phyloP scores from a whole-genome alignment of 2,113 vertebrate genomes.

The Hipposideros armiger region DNA sequence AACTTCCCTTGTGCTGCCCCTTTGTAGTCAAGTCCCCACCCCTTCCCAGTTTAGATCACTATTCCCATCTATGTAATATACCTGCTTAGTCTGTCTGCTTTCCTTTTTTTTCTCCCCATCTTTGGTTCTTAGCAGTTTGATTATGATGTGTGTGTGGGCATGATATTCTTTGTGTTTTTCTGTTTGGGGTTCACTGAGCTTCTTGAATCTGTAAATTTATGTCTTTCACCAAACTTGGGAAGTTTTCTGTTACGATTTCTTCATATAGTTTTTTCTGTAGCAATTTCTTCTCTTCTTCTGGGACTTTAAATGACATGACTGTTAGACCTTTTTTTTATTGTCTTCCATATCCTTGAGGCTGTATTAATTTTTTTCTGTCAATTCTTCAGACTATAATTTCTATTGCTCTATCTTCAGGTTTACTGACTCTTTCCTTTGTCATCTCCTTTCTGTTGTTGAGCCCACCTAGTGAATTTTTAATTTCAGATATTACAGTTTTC shows the following conservation, averaged over 20 bases:
- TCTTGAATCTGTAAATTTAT: constrained; percentile 19
- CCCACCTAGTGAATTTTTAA: background rate
- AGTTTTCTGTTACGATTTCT: constrained; percentile 36
- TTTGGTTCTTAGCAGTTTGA: constrained; percentile 41
- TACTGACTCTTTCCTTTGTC: background rate
- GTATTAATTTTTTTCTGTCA: background rate
- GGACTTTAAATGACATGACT: background rate
- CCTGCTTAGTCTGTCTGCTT: background rate
- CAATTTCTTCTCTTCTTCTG: background rate
- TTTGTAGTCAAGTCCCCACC: background rate
- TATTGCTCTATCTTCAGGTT: background rate
- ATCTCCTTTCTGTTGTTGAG: background rate
- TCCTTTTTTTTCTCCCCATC: background rate
- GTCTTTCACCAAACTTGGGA: background rate
- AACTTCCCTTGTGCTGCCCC: background rate
- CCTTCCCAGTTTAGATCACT: background rate
- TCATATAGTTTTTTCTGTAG: background rate
- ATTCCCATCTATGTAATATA: background rate
- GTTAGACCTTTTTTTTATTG: background rate
- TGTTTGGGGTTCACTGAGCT: background rate
- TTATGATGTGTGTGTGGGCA: background rate
- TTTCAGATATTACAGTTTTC: background rate
- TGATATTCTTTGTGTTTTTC: constrained; percentile 42
- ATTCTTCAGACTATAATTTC: constrained; percentile 31
- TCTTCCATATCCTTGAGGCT: background rate